Evolutionary conservation across 2,113 vertebrate genomes (phyloP), one percentile per base, ranked within the genome.

Genomic region (Panthera tigris): DNA sequence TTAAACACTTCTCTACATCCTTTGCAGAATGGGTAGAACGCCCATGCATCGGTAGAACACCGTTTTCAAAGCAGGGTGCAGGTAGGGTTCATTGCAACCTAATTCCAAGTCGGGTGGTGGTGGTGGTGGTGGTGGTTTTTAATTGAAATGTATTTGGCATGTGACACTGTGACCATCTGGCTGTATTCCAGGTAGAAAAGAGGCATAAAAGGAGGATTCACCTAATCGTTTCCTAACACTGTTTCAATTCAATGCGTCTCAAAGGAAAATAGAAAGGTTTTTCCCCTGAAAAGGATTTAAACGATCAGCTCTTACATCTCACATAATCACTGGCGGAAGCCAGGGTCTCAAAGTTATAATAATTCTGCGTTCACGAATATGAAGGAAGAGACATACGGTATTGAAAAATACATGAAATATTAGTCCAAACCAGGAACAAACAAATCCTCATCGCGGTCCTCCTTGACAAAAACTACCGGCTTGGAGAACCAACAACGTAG

Each of bases 211-310:
- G 16, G 15, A 74, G 87, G 19, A 88, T 7, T 88, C 57, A 76
- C 36, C 48, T 74, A 83, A 76, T 76, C 11, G 89, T 76, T 69
- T 84, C 41, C 52, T 89, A 85, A 85, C 61, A 33, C 4, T 55
- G 5, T 85, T 83, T 83, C 81, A 41, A 52, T 80, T 84, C 36
- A 80, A 76, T 74, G 76, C 36, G 36, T 91, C 94, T 81, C 33
- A 94, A 87, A 96, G 69, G 89, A 95, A 97, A 84, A 76, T 48
- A 81, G 14, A 84, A 84, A 84, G 45, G 45, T 45, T 92, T 91
- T 63, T 41, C 73, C 41, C 19, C 41, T 68, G 61, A 92, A 61
- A 96, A 73, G 57, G 13, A 79, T 81, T 92, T 86, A 29, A 86
- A 95, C 71, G 18, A 23, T 66, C 39, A 94, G 4, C 57, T 95